Conservation (phyloP, 2,113 vertebrate species). For the Trematocara variabile region DNA sequence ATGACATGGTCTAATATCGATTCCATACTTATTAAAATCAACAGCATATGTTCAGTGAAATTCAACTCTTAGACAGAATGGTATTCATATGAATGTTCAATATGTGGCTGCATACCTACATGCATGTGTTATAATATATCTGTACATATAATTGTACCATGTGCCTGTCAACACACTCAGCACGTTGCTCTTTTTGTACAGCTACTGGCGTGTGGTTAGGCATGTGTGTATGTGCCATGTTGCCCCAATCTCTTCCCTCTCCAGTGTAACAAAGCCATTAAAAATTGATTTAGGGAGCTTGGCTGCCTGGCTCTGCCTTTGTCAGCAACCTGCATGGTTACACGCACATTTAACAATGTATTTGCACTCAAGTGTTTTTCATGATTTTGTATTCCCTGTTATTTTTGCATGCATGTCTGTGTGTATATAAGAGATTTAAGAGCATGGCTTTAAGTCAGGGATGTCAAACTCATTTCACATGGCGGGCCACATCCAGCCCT, state of each 20-base stretch:
- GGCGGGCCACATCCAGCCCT: neutral
- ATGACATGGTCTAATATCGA: neutral
- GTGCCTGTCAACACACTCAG: constrained; percentile 20
- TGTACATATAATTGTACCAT: constrained; percentile 9
- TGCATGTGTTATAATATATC: neutral
- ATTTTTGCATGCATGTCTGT: neutral
- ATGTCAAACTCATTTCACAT: neutral
- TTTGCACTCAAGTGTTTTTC: neutral
- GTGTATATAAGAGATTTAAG: neutral
- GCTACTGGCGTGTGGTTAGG: neutral
- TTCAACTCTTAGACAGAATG: neutral
- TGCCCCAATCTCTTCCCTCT: constrained; percentile 17
- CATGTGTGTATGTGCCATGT: neutral
- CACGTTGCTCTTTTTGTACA: constrained; percentile 4
- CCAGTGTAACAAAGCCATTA: constrained; percentile 42
- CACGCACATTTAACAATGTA: neutral
- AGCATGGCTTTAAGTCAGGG: neutral
- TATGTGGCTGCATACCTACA: neutral
- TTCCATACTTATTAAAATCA: neutral
- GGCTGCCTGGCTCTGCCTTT: constrained; percentile 33
- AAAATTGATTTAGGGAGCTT: constrained; percentile 47
- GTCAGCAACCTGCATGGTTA: constrained; percentile 3
- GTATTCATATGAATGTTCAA: neutral
- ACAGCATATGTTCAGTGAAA: neutral
- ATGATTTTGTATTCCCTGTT: neutral